A percentile compares a stretch with the other conserved stretches of the same genome.
These are phyloP conservation scores for Altica lythri DNA, from an alignment of 2,888 invertebrate species.

Conservation along the genomic window DNA sequence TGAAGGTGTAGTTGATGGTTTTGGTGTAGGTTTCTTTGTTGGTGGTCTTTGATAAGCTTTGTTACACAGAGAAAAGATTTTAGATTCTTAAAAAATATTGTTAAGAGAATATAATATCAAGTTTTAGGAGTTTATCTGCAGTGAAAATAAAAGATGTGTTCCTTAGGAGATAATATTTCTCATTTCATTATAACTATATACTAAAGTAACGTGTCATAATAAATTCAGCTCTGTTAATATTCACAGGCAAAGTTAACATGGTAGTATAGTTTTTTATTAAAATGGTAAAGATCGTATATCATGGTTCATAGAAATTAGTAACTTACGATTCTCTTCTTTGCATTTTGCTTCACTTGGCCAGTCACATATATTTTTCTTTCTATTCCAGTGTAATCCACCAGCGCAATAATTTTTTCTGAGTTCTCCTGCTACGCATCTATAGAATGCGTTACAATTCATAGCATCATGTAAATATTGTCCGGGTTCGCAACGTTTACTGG, in stretches of 20 bases:
- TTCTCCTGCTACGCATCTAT: conserved; percentile 74
- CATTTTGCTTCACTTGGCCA: conserved; percentile 81
- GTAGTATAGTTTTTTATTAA: no score
- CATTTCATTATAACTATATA: no score
- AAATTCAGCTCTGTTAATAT: no score
- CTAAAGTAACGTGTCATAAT: no score
- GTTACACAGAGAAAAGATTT: background rate
- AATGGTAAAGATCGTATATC: no score
- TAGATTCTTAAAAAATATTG: no score
- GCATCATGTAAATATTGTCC: conserved; percentile 65
- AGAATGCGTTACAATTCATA: conserved; percentile 74
- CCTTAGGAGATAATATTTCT: no score
- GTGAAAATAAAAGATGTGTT: no score
- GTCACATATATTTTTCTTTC: conserved; percentile 70
- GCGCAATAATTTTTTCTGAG: conserved; percentile 75
- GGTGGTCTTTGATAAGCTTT: conserved; percentile 39
- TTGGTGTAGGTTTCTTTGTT: conserved; percentile 50
- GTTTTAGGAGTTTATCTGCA: no score
- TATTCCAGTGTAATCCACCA: conserved; percentile 81
- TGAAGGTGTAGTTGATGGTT: conserved; percentile 24
- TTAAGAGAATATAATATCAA: no score
- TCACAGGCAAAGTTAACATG: no score
- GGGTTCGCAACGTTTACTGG: conserved; percentile 52
- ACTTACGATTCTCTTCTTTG: conserved; percentile 51
- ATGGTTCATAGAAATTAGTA: background rate